Evolutionary conservation across 2,888 invertebrate species (phyloP).

Genomic region (Teleogryllus oceanicus): DNA sequence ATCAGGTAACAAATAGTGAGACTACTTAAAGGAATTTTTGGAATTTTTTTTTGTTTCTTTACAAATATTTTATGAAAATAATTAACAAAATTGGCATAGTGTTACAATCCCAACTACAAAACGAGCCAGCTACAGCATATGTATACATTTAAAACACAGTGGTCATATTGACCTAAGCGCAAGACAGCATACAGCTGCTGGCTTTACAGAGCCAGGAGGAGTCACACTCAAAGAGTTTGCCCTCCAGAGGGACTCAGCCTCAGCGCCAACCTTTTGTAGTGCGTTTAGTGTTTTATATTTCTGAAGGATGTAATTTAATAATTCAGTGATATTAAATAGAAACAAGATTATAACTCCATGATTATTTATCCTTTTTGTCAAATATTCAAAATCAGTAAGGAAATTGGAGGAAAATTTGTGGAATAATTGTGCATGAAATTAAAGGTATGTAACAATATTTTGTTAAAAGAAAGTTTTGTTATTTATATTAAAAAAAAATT

Average conservation of each 20-base stretch:
- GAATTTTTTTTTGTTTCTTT: not conserved
- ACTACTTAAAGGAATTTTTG: constrained; percentile 10
- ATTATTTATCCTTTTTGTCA: not conserved
- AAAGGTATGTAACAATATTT: no score
- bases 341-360: not conserved
- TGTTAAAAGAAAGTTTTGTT: no score
- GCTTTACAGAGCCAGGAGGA: not conserved
- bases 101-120: constrained; percentile 10
- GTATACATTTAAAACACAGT: not conserved
- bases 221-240: no score
- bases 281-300: no score
- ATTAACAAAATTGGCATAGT: constrained; percentile 18
- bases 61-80: constrained; percentile 18
- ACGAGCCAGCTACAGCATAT: constrained; percentile 10
- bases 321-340: not conserved
- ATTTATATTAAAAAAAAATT: not conserved
- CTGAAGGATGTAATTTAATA: not conserved
- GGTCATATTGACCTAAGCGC: constrained; percentile 3
- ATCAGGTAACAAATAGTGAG: not conserved
- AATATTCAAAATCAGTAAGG: not conserved
- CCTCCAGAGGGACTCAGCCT: no score
- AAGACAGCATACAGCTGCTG: constrained; percentile 3
- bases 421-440: no score
- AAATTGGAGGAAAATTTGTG: no score
- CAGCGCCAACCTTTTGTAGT: no score